Evolutionary conservation across 2,113 vertebrate species (phyloP).

Genomic region (Ondatra zibethicus): DNA sequence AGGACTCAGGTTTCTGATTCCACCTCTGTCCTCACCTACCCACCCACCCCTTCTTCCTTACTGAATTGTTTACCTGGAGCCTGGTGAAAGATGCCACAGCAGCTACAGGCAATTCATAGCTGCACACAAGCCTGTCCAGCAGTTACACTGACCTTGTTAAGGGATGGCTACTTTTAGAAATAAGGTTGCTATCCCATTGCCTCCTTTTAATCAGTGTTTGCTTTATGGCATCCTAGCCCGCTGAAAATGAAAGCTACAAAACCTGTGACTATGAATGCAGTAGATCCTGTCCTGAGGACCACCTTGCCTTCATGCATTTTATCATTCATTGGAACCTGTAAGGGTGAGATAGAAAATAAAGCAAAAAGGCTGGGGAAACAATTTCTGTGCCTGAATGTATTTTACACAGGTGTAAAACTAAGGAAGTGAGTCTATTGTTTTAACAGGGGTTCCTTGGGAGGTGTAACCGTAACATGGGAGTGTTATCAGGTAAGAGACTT

Average conservation of each 20-base stretch:
- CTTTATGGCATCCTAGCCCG: neutral
- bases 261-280: neutral
- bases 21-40: neutral
- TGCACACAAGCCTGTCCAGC: neutral
- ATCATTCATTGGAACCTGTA: conserved; percentile 45
- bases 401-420: conserved; percentile 70
- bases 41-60: neutral
- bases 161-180: neutral
- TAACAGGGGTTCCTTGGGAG: conserved; percentile 67
- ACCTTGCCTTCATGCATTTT: neutral
- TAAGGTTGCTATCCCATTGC: neutral
- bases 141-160: neutral
- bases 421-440: conserved; percentile 61
- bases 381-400: conserved; percentile 46
- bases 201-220: neutral
- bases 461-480: conserved; percentile 42
- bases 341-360: conserved; percentile 73
- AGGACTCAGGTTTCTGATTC: conserved; percentile 4
- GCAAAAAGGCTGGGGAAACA: conserved; percentile 54
- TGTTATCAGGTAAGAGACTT: conserved; percentile 63
- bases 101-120: neutral
- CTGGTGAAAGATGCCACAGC: neutral
- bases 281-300: neutral
- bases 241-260: conserved; percentile 58
- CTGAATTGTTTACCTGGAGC: neutral